A percentile compares a stretch with the other conserved stretches of the same genome.
Conservation (phyloP, 2,113 vertebrate genomes). For the Ameiurus melas region DNA sequence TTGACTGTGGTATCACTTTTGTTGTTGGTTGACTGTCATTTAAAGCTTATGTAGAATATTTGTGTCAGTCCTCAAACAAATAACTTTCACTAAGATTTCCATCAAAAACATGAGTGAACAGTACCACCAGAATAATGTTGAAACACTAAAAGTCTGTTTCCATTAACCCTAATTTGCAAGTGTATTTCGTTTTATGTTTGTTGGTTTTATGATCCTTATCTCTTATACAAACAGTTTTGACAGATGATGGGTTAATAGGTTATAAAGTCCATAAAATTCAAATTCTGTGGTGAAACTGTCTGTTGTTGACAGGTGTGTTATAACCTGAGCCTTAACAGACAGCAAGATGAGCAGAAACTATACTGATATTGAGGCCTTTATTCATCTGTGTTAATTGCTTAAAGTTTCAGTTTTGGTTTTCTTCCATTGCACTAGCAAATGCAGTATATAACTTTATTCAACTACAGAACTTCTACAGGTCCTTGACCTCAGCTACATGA, state of each 20-base stretch:
- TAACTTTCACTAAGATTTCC: not conserved
- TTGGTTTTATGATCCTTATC: conserved; percentile 13
- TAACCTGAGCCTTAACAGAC: not conserved
- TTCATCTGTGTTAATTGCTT: not conserved
- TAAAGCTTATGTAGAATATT: not conserved
- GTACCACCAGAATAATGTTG: not conserved
- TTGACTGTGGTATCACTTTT: not conserved
- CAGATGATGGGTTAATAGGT: not conserved
- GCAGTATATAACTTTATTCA: not conserved
- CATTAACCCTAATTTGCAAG: not conserved
- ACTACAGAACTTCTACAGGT: not conserved
- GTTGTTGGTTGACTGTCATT: not conserved
- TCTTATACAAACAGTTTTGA: not conserved
- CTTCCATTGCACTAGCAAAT: not conserved
- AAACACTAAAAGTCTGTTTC: not conserved
- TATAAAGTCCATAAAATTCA: not conserved
- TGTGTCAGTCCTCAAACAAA: not conserved
- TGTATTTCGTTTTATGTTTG: not conserved
- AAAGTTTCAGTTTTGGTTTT: not conserved
- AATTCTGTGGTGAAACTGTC: conserved; percentile 14
- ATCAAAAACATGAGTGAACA: not conserved
- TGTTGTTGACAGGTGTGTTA: conserved; percentile 5
- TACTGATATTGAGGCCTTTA: not conserved
- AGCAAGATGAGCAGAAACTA: not conserved
- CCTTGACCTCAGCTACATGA: not conserved